Conservation (phyloP, 2,888 invertebrate genomes). For the Elysia crispata region DNA sequence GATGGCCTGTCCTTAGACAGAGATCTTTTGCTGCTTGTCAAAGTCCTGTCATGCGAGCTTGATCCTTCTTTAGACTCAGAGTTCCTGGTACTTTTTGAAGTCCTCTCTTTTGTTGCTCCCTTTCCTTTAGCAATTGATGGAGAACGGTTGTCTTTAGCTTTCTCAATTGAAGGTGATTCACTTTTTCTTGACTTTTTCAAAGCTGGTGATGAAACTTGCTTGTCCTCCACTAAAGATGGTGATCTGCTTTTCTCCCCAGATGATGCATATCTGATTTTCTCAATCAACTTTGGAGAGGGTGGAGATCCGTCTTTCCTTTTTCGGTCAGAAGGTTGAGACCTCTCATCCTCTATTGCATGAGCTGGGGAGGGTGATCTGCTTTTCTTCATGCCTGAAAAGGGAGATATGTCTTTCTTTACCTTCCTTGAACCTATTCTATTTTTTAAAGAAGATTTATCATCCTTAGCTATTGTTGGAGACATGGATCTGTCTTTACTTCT, state of each 20-base stretch:
- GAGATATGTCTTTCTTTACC: too few species aligned
- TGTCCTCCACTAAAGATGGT: too few species aligned
- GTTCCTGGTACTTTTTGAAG: not conserved
- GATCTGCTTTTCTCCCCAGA: too few species aligned
- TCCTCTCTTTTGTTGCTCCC: not conserved
- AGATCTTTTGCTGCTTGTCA: not conserved
- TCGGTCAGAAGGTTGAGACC: not conserved
- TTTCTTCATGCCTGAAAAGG: not conserved
- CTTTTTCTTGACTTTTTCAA: too few species aligned
- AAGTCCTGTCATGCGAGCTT: not conserved
- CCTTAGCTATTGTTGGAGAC: slow-evolving; percentile 7
- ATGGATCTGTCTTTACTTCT: slow-evolving; percentile 5
- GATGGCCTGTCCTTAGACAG: not conserved
- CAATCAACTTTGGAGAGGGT: too few species aligned
- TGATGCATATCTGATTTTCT: too few species aligned
- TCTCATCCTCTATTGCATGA: not conserved
- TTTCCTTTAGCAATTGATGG: not conserved
- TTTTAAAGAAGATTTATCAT: too few species aligned
- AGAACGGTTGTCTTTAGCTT: not conserved
- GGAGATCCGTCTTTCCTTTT: not conserved
- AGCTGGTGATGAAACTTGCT: too few species aligned
- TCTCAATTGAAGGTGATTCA: too few species aligned
- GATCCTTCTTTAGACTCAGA: not conserved
- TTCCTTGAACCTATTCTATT: too few species aligned
- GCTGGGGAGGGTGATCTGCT: not conserved